Conservation (phyloP, 2,888 invertebrate genomes). For the Belgica antarctica region DNA sequence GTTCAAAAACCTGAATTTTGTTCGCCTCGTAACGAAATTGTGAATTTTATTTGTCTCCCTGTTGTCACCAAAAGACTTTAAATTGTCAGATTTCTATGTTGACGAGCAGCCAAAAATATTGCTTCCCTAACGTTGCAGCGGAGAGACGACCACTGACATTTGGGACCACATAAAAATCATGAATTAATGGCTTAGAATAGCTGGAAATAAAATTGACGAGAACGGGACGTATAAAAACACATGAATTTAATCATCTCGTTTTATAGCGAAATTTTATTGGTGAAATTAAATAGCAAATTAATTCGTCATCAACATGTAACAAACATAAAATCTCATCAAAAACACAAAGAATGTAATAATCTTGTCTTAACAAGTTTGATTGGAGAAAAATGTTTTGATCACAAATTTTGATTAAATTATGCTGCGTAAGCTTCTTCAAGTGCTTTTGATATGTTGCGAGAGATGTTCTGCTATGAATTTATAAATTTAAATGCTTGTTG, state of each 20-base stretch:
- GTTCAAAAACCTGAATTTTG: too few relatives aligned
- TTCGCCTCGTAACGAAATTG: too few relatives aligned
- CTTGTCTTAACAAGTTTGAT: not conserved
- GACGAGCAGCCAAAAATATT: too few relatives aligned
- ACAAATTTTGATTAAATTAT: not conserved
- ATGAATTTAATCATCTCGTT: slow-evolving; percentile 34
- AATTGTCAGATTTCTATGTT: too few relatives aligned
- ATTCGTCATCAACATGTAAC: slow-evolving; percentile 42
- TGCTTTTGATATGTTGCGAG: slow-evolving; percentile 19
- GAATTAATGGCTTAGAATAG: not conserved
- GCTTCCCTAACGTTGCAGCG: too few relatives aligned
- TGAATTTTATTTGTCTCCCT: too few relatives aligned
- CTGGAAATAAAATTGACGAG: slow-evolving; percentile 22
- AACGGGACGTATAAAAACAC: slow-evolving; percentile 29
- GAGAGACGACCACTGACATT: too few relatives aligned
- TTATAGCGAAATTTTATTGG: slow-evolving; percentile 35
- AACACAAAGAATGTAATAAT: not conserved
- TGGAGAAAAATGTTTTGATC: slow-evolving; percentile 15
- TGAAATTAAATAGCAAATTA: slow-evolving; percentile 34
- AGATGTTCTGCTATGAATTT: not conserved
- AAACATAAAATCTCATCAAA: slow-evolving; percentile 30
- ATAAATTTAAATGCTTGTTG: not conserved
- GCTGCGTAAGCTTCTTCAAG: not conserved
- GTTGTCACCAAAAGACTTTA: too few relatives aligned
- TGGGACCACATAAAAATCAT: too few relatives aligned